Conservation (phyloP, 1,140 invertebrate species). For the Callitettix versicolor region DNA sequence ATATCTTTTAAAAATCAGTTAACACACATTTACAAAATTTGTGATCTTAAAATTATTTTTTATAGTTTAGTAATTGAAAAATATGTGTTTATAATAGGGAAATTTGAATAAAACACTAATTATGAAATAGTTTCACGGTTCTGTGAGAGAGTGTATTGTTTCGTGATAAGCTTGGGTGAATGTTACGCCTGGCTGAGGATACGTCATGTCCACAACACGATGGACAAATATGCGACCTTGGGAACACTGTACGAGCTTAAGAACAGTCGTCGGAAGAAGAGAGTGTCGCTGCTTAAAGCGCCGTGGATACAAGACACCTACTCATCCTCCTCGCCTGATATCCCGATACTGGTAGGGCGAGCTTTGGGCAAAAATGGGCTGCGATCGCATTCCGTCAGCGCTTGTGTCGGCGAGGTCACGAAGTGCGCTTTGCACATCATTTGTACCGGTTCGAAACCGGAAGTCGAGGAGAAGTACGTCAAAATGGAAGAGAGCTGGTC, state of each 20-base stretch:
- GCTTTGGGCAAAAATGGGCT: not conserved
- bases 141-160: too few relatives aligned
- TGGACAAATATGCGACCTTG: slow-evolving; percentile 22
- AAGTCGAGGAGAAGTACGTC: not conserved
- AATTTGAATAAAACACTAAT: too few relatives aligned
- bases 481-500: slow-evolving; percentile 3
- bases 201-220: slow-evolving; percentile 1
- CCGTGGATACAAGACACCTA: not conserved
- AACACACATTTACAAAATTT: too few relatives aligned
- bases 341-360: not conserved
- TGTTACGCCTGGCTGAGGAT: not conserved
- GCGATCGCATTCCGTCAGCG: slow-evolving; percentile 15
- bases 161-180: too few relatives aligned
- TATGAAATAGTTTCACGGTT: too few relatives aligned
- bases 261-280: slow-evolving; percentile 3
- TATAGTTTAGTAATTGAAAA: too few relatives aligned
- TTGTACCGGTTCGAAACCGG: not conserved
- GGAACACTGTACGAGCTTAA: slow-evolving; percentile 24
- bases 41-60: too few relatives aligned
- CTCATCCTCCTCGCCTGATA: slow-evolving; percentile 13
- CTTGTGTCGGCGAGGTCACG: slow-evolving; percentile 21
- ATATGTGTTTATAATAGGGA: too few relatives aligned
- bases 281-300: not conserved
- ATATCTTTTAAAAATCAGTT: too few relatives aligned
- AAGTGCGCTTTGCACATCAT: slow-evolving; percentile 21